Percentiles rank a stretch among this genome's conserved stretches.
phyloP scores from a whole-genome alignment of 2,888 invertebrate species.

The Onthophagus sagittarius region DNA sequence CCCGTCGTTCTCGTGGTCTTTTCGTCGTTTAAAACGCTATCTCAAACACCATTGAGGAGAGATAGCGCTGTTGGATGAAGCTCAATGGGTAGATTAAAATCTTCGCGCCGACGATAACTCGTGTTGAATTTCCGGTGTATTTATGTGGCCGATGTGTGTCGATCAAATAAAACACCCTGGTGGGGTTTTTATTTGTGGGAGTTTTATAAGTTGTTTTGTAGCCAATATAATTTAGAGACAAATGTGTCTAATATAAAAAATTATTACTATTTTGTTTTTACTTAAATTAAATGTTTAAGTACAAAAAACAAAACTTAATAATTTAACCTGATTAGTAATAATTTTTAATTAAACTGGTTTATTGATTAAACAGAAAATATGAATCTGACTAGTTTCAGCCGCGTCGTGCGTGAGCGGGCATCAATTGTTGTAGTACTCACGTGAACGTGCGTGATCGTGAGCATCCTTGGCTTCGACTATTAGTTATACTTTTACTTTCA shows the following conservation, averaged over 20 bases:
- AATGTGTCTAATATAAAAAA: neutral
- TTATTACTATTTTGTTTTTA: neutral
- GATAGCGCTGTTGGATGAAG: neutral
- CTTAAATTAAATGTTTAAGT: too few species aligned
- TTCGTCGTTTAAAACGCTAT: neutral
- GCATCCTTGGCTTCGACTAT: too few species aligned
- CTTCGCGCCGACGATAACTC: constrained; percentile 6
- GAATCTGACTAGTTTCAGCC: too few species aligned
- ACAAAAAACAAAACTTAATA: too few species aligned
- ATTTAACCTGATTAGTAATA: too few species aligned
- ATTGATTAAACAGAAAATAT: too few species aligned
- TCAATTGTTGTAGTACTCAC: too few species aligned
- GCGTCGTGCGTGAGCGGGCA: too few species aligned
- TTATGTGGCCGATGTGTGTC: constrained; percentile 1
- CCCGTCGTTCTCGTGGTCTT: neutral
- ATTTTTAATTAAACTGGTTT: too few species aligned
- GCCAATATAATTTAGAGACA: neutral
- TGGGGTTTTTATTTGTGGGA: neutral
- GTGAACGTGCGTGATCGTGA: too few species aligned
- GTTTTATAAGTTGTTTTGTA: neutral
- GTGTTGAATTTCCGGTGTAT: constrained; percentile 9
- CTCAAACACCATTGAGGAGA: neutral
- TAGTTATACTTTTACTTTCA: too few species aligned
- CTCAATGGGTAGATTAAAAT: constrained; percentile 7
- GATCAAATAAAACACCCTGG: constrained; percentile 4